phyloP scores from a whole-genome alignment of 2,888 invertebrate species.

The Disparrhopalites patrizii region DNA sequence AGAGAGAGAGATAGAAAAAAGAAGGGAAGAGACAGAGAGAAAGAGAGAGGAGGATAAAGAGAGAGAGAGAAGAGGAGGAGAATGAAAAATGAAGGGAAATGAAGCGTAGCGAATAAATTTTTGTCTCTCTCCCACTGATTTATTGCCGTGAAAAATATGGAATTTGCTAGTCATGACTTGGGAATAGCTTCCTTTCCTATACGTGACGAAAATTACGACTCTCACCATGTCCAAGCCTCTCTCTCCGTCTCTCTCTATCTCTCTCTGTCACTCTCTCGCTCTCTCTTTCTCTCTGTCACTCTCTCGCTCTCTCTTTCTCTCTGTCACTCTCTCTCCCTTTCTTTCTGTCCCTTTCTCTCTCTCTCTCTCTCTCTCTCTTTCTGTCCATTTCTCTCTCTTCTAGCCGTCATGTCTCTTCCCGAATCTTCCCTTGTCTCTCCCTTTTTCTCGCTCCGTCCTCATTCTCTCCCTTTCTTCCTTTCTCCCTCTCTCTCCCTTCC shows the following conservation, averaged over 20 bases:
- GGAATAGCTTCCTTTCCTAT: constrained; percentile 35
- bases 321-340: constrained; percentile 17
- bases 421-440: background rate
- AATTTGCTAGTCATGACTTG: constrained; percentile 46
- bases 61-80: background rate
- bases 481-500: background rate
- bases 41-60: background rate
- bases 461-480: background rate
- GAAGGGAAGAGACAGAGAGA: background rate
- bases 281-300: too few relatives aligned
- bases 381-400: too few relatives aligned
- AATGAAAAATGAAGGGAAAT: constrained; percentile 29
- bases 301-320: too few relatives aligned
- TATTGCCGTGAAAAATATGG: constrained; percentile 44
- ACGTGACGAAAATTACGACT: constrained; percentile 46
- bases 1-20: too few relatives aligned
- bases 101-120: constrained; percentile 21
- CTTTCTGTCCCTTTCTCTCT: too few relatives aligned
- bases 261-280: background rate
- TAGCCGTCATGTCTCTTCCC: constrained; percentile 13
- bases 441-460: background rate
- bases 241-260: background rate
- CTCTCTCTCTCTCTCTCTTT: too few relatives aligned
- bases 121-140: constrained; percentile 31
- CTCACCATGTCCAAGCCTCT: too few relatives aligned